phyloP scores from a whole-genome alignment of 2,888 invertebrate species.

The Thera obeliscata region DNA sequence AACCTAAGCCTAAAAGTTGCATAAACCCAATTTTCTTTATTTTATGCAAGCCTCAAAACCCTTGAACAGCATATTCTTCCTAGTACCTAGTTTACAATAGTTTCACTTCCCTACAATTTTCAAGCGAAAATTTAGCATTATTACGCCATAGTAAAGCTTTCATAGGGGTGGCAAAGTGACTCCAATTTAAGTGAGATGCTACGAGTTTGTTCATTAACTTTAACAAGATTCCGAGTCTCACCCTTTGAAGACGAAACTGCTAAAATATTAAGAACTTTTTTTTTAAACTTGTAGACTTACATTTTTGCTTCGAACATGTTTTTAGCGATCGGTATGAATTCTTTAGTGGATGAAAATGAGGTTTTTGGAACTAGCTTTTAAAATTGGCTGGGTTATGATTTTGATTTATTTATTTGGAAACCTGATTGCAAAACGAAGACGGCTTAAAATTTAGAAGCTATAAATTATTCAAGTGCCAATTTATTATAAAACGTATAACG shows the following conservation, averaged over 20 bases:
- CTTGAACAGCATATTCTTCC: too few relatives aligned
- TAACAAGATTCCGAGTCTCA: slow-evolving; percentile 73
- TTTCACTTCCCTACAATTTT: slow-evolving; percentile 10
- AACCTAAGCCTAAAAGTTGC: too few relatives aligned
- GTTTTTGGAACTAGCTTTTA: slow-evolving; percentile 7
- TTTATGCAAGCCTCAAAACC: too few relatives aligned
- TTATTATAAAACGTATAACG: too few relatives aligned
- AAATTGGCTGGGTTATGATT: slow-evolving; percentile 10
- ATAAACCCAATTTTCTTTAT: too few relatives aligned
- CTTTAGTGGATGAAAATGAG: slow-evolving; percentile 16
- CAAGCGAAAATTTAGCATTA: slow-evolving; percentile 43
- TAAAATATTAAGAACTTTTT: slow-evolving; percentile 62
- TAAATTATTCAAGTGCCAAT: slow-evolving; percentile 3
- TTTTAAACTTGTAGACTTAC: slow-evolving; percentile 38
- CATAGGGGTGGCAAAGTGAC: slow-evolving; percentile 53
- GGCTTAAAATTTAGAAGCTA: background rate
- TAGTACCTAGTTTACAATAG: background rate
- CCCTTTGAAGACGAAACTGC: slow-evolving; percentile 66
- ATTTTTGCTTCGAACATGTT: slow-evolving; percentile 34
- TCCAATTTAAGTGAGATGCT: slow-evolving; percentile 68
- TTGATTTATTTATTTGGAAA: slow-evolving; percentile 2
- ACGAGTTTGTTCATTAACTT: slow-evolving; percentile 79
- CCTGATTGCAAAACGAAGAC: background rate
- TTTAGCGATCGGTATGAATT: slow-evolving; percentile 27
- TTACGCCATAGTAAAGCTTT: slow-evolving; percentile 40